Evolutionary conservation across 1,140 invertebrate genomes (phyloP), one percentile per base, ranked within the genome.

Genomic region (Ridgeia piscesae): DNA sequence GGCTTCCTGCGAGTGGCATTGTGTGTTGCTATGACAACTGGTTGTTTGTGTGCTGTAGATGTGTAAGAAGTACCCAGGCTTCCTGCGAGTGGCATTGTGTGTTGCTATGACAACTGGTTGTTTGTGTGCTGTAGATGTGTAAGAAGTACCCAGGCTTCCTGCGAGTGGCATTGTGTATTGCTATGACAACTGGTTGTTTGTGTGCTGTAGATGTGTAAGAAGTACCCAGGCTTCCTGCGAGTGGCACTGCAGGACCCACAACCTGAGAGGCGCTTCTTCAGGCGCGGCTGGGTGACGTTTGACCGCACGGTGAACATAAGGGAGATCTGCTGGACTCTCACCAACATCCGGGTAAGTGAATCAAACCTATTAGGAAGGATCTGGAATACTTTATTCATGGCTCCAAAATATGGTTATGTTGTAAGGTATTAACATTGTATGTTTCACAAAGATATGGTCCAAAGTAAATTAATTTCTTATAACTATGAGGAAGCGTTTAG

Each of bases 251-350:
- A 99, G 0, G 99, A 99, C 96, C 99, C 99, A 1, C 97, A 99
- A 94, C 98, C 98, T 0, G 99, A 99, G 94, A 97, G 99, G 89
- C 97, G 98, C 88, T 99, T 99, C 97, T 98, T 98, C 95, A 97
- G 99, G 35, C 97, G 99, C 91, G 99, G 99, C 89, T 99, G 99
- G 99, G 99, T 99, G 6, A 99, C 99, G 0, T 99, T 99, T 96
- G 98, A 98, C 94, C 96, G 98, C 88, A 97, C 99, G 95, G 99
- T 99, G 11, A 99, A 99, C 95, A 99, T 99, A 93, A 99, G 99
- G 95, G 99, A 99, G 96, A 99, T 99, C 93, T 99, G 99, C 95
- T 99, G 99, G 99, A 99, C 98, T 95, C 97, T 99, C 17, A 99
- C 99, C 95, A 99, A 99, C 94, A 98, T 99, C 93, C 96, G 98